Evolutionary conservation across 2,113 vertebrate genomes (phyloP).

Genomic region (Lepisosteus osseus): DNA sequence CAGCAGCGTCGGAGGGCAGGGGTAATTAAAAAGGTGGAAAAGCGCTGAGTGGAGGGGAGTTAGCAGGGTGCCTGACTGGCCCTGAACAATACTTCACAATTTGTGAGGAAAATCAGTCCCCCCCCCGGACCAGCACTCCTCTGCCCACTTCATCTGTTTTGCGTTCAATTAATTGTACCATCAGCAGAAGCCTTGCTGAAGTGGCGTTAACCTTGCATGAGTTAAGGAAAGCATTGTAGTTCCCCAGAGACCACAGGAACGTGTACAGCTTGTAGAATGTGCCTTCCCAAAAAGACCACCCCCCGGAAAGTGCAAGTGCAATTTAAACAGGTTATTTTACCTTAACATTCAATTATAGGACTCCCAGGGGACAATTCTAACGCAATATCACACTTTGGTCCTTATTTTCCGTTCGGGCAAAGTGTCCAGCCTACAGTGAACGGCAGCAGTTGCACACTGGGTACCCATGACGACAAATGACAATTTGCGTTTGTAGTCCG

Average conservation of each 20-base stretch:
- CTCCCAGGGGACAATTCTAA: too few relatives aligned
- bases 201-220: neutral
- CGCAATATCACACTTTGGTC: too few relatives aligned
- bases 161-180: neutral
- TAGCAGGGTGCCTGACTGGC: neutral
- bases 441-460: too few relatives aligned
- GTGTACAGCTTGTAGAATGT: too few relatives aligned
- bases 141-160: neutral
- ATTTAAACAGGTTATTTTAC: too few relatives aligned
- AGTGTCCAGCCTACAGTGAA: too few relatives aligned
- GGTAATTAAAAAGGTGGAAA: neutral
- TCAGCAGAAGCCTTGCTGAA: constrained; percentile 1
- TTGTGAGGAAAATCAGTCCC: neutral
- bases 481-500: too few relatives aligned
- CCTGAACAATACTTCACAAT: neutral
- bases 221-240: neutral
- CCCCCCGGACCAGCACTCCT: neutral
- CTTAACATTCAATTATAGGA: too few relatives aligned
- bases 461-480: too few relatives aligned
- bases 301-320: too few relatives aligned
- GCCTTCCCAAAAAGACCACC: too few relatives aligned
- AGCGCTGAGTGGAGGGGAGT: neutral
- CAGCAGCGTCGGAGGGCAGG: neutral
- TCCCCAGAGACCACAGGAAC: neutral
- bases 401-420: too few relatives aligned